Conservation (phyloP, 2,797 vertebrate genomes). For the Sciurus carolinensis region DNA sequence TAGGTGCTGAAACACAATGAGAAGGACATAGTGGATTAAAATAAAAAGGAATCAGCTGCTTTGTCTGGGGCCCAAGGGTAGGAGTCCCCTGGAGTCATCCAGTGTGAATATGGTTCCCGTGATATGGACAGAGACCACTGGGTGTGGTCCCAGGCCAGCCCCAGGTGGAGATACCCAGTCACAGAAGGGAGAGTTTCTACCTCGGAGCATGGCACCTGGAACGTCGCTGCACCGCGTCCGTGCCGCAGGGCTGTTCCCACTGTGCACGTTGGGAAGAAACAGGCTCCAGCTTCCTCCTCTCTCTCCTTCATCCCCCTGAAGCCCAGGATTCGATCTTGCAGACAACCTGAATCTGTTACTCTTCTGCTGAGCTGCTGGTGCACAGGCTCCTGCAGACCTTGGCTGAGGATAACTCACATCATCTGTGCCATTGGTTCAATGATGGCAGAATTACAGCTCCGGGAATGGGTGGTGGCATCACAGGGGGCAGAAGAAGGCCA, state of each 20-base stretch:
- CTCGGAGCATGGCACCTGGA: fast-evolving
- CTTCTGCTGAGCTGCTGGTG: neutral
- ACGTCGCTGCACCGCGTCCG: fast-evolving
- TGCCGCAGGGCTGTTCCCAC: neutral
- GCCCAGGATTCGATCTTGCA: neutral
- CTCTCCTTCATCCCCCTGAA: neutral
- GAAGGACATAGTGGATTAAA: neutral
- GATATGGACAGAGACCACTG: neutral
- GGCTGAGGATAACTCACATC: neutral
- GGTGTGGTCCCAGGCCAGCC: neutral
- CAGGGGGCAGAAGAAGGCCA: slow-evolving; percentile 3
- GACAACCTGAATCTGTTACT: neutral
- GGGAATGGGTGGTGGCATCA: slow-evolving; percentile 49
- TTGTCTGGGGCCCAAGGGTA: neutral
- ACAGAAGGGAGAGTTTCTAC: neutral
- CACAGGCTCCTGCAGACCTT: neutral
- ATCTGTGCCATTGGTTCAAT: neutral
- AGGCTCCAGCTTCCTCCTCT: fast-evolving
- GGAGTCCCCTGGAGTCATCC: no score
- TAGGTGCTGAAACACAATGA: no score
- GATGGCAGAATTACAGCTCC: slow-evolving; percentile 16
- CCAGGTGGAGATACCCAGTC: neutral
- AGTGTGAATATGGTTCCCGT: neutral
- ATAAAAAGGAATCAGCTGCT: neutral
- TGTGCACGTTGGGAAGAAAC: fast-evolving